phyloP scores from a whole-genome alignment of 2,113 vertebrate genomes.

The Mus spicilegus region DNA sequence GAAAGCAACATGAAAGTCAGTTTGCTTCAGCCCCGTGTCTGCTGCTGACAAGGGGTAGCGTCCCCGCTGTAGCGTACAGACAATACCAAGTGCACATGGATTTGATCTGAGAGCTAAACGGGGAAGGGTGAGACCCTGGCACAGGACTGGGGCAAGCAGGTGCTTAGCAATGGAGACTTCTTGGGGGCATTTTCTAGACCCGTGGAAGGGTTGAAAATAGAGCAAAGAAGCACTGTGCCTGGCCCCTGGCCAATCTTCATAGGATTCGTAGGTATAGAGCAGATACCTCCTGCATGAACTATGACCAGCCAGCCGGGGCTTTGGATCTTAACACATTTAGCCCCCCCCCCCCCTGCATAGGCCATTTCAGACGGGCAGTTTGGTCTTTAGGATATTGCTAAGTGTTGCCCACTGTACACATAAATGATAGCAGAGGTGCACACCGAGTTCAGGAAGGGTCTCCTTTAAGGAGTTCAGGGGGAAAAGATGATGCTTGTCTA shows the following conservation, averaged over 20 bases:
- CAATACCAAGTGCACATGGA: background rate
- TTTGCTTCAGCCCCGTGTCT: background rate
- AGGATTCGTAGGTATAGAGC: no score
- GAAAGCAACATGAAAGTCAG: conserved; percentile 1
- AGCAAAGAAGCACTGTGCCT: background rate
- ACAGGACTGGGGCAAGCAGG: background rate
- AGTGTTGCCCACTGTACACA: accelerated
- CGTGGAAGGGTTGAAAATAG: background rate
- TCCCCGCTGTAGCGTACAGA: background rate
- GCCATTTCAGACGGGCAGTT: background rate
- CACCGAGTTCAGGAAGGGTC: background rate
- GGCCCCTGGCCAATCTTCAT: background rate
- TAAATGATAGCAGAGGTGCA: background rate
- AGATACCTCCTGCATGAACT: background rate
- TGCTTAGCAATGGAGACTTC: background rate
- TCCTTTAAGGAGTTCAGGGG: background rate
- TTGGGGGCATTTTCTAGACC: background rate
- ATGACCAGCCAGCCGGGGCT: background rate
- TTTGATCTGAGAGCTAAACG: background rate
- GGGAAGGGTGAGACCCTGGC: background rate
- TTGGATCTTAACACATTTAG: background rate
- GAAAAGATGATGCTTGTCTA: background rate
- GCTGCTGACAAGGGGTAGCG: background rate
- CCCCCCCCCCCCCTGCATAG: accelerated
- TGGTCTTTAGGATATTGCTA: background rate